phyloP scores from a whole-genome alignment of 2,888 invertebrate species.

The Noctua pronuba region DNA sequence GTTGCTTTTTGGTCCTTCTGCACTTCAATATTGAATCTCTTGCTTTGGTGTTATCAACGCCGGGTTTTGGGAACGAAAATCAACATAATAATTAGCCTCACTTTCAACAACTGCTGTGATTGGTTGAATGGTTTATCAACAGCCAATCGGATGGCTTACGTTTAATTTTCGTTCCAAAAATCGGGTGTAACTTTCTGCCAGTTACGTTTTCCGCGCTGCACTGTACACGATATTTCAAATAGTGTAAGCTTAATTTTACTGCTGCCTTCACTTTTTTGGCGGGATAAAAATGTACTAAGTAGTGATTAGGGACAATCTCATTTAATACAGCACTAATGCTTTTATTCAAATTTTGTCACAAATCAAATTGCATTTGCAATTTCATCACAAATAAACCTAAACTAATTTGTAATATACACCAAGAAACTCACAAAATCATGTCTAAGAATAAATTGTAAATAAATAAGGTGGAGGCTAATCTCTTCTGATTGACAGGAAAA shows the following conservation, averaged over 20 bases:
- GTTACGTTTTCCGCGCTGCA: conserved; percentile 29
- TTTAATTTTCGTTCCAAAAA: background rate
- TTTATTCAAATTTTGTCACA: conserved; percentile 30
- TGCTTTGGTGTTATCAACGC: conserved; percentile 50
- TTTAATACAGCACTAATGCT: conserved; percentile 35
- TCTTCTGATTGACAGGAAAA: conserved; percentile 62
- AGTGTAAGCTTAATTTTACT: conserved; percentile 21
- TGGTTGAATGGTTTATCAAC: background rate
- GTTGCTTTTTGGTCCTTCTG: conserved; percentile 44
- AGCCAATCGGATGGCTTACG: background rate
- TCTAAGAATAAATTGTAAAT: conserved; percentile 21
- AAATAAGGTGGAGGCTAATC: conserved; percentile 56
- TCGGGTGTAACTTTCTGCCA: conserved; percentile 5
- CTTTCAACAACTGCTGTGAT: background rate
- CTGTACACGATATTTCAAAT: conserved; percentile 9
- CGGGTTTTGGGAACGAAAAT: conserved; percentile 2
- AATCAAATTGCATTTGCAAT: conserved; percentile 32
- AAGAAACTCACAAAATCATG: conserved; percentile 6
- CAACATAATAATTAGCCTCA: background rate
- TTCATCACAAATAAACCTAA: conserved; percentile 21
- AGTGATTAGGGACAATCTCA: conserved; percentile 1
- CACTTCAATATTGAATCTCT: conserved; percentile 17
- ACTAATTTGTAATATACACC: conserved; percentile 34
- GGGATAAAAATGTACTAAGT: background rate
- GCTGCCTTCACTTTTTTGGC: conserved; percentile 13